Evolutionary conservation across 2,797 vertebrate genomes (phyloP), one percentile per base, ranked within the genome.

Genomic region (Denticeps clupeoides): DNA sequence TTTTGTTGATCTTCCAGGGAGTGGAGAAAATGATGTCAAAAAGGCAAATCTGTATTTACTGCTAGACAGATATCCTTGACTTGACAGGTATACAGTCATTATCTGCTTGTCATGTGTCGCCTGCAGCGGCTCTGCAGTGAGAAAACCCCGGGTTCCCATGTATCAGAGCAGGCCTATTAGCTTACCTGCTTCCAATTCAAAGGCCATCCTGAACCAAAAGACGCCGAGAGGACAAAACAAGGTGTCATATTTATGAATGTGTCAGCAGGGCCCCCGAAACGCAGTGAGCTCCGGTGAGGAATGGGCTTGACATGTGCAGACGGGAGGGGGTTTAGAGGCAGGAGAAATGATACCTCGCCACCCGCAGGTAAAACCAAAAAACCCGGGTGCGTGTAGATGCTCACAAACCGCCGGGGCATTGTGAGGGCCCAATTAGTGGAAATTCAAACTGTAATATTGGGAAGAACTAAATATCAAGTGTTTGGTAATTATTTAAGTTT

Each of bases 51-150:
- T 80, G 82, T 85, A 84, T 86, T 86, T 84, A 83, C 81, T 72
- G 69, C 76, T 73, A 80, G 77, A 83, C 80, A 83, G 84, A 81
- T 85, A 83, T 84, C 78, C 79, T 82, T 75, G 75, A 82, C 74
- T 82, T 83, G 82, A 85, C 84, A 85, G 82, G 79, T 82, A 82
- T 82, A 82, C 79, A 82, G 82, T 84, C 82, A 85, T 86, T 85
- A 85, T 84, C 79, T 82, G 80, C 79, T 74, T 83, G 81, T 84
- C 84, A 86, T 68, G 69, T 78, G 81, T 83, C 73, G 77, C 82
- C 79, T 43, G 65, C 51, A 75, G 82, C 73, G 62, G 72, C 74
- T 55, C 59, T 65, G 69, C 70, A 67, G 77, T 64, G 6, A 70
- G 64, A 72, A 63, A 78, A 75, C 72, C n/a, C 72, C 57, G 64